These are phyloP conservation scores for Nannobrachium achirus DNA, from an alignment of 2,113 vertebrate genomes.

Conservation along the genomic window DNA sequence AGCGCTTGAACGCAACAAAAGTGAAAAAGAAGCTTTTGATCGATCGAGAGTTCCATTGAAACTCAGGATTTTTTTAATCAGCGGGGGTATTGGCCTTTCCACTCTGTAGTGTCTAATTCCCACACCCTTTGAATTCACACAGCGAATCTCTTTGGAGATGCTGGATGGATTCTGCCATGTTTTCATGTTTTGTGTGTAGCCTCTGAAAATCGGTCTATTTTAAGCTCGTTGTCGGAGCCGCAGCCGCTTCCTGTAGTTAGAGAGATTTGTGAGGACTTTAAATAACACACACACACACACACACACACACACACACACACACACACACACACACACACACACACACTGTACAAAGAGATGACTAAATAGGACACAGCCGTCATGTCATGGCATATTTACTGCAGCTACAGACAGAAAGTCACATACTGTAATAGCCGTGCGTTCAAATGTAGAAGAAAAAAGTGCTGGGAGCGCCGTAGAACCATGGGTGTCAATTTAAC, in stretches of 20 bases:
- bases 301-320: constrained; percentile 34
- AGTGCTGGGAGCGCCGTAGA: no score
- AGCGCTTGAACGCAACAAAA: no score
- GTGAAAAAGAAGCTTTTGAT: no score
- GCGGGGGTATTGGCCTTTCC: background rate
- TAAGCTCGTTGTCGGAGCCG: no score
- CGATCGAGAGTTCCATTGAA: no score
- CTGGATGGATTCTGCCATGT: background rate
- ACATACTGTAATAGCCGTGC: background rate
- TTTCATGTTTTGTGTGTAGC: background rate
- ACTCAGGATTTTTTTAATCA: background rate
- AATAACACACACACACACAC: constrained; percentile 48
- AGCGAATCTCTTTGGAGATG: background rate
- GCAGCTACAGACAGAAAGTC: constrained; percentile 13
- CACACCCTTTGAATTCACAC: background rate
- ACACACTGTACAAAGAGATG: background rate
- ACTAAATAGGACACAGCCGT: constrained; percentile 38
- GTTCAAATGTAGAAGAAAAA: no score
- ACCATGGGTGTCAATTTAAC: background rate
- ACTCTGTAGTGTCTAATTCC: background rate
- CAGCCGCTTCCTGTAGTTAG: no score
- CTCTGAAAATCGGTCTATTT: constrained; percentile 16
- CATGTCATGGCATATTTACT: constrained; percentile 54
- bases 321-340: background rate
- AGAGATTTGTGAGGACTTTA: constrained; percentile 28